Conservation (phyloP, 2,113 vertebrate genomes). For the Prunella himalayana region DNA sequence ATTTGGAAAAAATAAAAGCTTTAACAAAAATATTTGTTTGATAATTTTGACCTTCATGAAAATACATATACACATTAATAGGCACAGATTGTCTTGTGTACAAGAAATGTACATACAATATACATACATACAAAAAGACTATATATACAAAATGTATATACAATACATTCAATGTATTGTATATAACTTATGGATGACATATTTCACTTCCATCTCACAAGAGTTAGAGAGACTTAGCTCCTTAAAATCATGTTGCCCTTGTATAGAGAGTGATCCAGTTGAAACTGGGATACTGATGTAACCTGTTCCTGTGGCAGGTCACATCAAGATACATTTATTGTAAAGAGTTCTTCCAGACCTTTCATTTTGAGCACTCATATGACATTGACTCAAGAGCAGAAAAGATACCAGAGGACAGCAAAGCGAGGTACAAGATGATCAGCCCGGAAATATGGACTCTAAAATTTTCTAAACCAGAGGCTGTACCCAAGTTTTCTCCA, state of each 20-base stretch:
- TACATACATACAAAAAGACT: background rate
- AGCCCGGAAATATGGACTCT: background rate
- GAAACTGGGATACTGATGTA: background rate
- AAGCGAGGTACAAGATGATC: background rate
- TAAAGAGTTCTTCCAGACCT: background rate
- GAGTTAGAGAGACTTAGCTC: background rate
- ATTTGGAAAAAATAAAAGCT: background rate
- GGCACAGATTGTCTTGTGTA: background rate
- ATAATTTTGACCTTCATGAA: background rate
- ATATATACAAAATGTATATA: background rate
- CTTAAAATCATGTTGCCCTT: background rate
- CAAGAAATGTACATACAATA: background rate
- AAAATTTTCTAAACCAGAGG: background rate
- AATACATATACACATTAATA: background rate
- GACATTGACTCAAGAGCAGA: background rate
- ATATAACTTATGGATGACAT: background rate
- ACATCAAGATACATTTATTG: background rate
- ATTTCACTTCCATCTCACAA: background rate
- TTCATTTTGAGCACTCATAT: background rate
- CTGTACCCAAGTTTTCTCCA: background rate
- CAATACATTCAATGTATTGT: background rate
- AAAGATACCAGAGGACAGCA: background rate
- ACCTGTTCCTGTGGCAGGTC: background rate
- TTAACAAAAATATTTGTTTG: background rate
- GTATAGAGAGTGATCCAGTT: background rate